Evolutionary conservation across 2,113 vertebrate species (phyloP).

Genomic region (Nyctereutes procyonoides): DNA sequence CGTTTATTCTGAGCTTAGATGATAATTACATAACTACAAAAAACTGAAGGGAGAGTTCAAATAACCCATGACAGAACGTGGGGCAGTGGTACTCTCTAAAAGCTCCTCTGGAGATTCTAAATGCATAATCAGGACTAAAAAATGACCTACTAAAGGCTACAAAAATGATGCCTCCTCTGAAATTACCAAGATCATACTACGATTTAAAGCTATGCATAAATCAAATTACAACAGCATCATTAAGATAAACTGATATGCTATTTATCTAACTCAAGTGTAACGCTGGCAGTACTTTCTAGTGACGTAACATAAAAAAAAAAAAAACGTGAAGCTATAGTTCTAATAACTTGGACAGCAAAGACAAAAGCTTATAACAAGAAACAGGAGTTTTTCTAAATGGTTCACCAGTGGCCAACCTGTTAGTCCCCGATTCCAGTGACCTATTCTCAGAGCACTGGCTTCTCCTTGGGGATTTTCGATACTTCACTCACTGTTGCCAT

Average conservation of each 20-base stretch:
- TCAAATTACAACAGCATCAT: constrained; percentile 27
- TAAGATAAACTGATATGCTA: not conserved
- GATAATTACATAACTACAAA: constrained; percentile 13
- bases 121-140: not conserved
- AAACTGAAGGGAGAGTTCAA: not conserved
- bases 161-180: not conserved
- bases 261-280: not conserved
- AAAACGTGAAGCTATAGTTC: constrained; percentile 75
- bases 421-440: constrained; percentile 99
- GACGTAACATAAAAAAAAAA: not conserved
- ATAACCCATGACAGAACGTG: not conserved
- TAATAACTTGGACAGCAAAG: constrained; percentile 96
- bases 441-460: constrained; percentile 99
- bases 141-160: not conserved
- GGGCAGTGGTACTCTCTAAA: not conserved
- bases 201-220: constrained; percentile 34
- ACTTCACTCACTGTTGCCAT: constrained; percentile 99
- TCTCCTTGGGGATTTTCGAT: constrained; percentile 99
- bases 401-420: constrained; percentile 99
- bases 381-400: constrained; percentile 99
- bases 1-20: not conserved
- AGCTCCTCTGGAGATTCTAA: not conserved
- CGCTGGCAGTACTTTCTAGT: constrained; percentile 21
- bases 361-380: constrained; percentile 98
- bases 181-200: not conserved